Evolutionary conservation across 2,888 invertebrate genomes (phyloP).

Genomic region (Synergus umbraculus): DNA sequence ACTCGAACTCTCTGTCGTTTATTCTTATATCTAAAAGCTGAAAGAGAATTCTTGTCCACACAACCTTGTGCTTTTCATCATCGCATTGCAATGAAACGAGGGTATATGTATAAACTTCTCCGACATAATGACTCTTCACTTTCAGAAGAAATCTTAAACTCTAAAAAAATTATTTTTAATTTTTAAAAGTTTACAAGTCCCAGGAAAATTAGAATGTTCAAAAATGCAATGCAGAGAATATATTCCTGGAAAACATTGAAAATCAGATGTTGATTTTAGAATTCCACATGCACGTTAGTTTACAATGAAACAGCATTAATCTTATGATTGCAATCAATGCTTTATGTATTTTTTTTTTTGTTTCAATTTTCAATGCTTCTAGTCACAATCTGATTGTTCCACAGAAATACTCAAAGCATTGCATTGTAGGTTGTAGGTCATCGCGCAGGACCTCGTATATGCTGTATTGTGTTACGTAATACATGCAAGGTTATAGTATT

Average conservation of each 20-base stretch:
- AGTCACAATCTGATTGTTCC: slow-evolving; percentile 24
- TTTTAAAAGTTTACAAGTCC: too few species aligned
- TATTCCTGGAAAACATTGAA: neutral
- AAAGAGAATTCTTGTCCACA: too few species aligned
- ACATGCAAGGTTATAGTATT: slow-evolving; percentile 30
- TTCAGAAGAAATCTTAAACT: too few species aligned
- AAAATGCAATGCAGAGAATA: too few species aligned
- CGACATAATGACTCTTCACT: too few species aligned
- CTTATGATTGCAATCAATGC: slow-evolving; percentile 24
- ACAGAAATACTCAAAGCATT: slow-evolving; percentile 24
- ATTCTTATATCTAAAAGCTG: too few species aligned
- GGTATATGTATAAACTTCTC: too few species aligned
- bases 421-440: slow-evolving; percentile 29
- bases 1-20: too few species aligned
- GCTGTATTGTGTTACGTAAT: slow-evolving; percentile 22
- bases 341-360: slow-evolving; percentile 10
- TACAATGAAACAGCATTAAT: slow-evolving; percentile 18
- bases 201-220: too few species aligned
- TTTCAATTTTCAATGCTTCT: slow-evolving; percentile 8
- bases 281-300: slow-evolving; percentile 15
- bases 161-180: too few species aligned
- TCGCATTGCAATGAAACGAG: too few species aligned
- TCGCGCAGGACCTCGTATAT: slow-evolving; percentile 16
- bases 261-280: slow-evolving; percentile 20
- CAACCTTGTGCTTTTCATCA: too few species aligned